A percentile compares a stretch with the other conserved stretches of the same genome.
These are phyloP conservation scores for Bombus haemorrhoidalis DNA, from an alignment of 1,140 invertebrate species.

Conservation along the genomic window DNA sequence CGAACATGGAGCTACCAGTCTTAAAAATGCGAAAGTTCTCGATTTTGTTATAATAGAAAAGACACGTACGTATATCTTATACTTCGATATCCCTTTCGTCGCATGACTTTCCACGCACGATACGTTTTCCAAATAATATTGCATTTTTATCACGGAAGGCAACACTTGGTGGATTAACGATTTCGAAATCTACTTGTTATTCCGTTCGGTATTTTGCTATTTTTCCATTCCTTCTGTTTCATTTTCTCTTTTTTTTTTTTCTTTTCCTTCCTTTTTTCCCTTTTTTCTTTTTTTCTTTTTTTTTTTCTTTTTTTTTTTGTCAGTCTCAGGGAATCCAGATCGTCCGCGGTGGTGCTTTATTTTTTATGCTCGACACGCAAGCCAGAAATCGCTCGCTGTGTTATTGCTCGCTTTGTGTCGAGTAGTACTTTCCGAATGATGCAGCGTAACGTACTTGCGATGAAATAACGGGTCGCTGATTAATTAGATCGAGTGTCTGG, in stretches of 20 bases:
- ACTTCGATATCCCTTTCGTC: neutral
- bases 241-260: neutral
- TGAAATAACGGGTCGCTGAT: conserved; percentile 74
- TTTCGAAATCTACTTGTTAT: neutral
- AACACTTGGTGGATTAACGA: neutral
- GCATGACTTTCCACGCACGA: neutral
- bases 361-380: conserved; percentile 3
- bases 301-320: neutral
- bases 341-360: conserved; percentile 5
- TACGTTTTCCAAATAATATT: neutral
- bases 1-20: too few relatives aligned
- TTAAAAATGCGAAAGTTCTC: too few relatives aligned
- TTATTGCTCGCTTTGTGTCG: conserved; percentile 65
- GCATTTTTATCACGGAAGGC: neutral
- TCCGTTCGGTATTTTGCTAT: neutral
- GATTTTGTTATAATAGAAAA: too few relatives aligned
- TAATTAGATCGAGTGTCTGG: conserved; percentile 77
- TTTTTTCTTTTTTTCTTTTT: neutral
- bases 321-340: neutral
- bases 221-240: too few relatives aligned
- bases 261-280: too few relatives aligned
- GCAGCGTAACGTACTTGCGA: conserved; percentile 57
- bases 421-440: conserved; percentile 71
- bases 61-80: neutral
- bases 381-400: conserved; percentile 15